Base-by-base conservation (phyloP, 2,888 invertebrate genomes). In the Platycheirus albimanus region DNA sequence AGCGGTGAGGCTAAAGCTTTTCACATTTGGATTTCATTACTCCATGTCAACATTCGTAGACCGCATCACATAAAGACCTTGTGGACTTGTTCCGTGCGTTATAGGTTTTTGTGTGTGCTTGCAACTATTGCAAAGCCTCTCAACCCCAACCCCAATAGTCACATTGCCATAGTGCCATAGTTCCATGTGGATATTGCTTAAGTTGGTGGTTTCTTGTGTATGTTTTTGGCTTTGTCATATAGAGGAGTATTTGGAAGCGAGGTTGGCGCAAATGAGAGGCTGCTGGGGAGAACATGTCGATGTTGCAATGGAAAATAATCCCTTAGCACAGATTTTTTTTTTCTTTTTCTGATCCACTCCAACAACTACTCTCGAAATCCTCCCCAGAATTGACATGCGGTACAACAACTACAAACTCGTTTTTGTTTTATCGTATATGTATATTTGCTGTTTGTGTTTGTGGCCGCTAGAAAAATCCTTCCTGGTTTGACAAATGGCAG, bases 281-380 rank as follows among this genome's bases (percentile, higher is more conserved):
- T n/a, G n/a, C 3, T 15, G 28, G 13, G 19, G 6, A 58, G 36
- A 58, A 58, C 61, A 72, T 69, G 67, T 64, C 69, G 69, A 70
- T 70, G 66, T 58, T 58, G 80, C 80, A 70, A 80, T 52, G 58
- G 76, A 66, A 76, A 70, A 76, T 81, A 81, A 81, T 71, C 76
- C 58, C 80, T 70, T 45, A 11, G 63, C 43, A 51, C 30, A 51
- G 10, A 61, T 13, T 8, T 38, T 43, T 38, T 4, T 17, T 17
- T 17, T n/a, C n/a, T 15, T 17, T 28, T 20, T 71, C 20, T 20
- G 3, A 20, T 11, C 3, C 11, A 3, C 15, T 38, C 28, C 11
- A n/a, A n/a, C n/a, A n/a, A n/a, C n/a, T n/a, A n/a, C n/a, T n/a
- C 8, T 10, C 13, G 7, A 33, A 8, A 33, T 1, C 7, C 5